These are phyloP conservation scores for Xiphophorus hellerii DNA, from an alignment of 2,113 vertebrate genomes.

Conservation along the genomic window DNA sequence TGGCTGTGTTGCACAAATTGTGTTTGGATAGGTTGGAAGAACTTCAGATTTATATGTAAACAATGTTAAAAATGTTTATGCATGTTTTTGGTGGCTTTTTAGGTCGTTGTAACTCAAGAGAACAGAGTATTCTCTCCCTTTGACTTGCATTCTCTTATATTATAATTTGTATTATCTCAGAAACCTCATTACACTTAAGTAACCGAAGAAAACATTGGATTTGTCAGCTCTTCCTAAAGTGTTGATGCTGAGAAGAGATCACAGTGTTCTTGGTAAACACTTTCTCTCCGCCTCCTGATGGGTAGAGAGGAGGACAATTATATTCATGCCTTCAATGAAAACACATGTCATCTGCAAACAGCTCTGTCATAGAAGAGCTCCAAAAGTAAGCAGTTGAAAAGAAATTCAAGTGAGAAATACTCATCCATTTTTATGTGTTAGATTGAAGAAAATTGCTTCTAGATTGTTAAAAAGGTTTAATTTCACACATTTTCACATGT, in stretches of 20 bases:
- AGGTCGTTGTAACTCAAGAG: neutral
- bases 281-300: slow-evolving; percentile 18
- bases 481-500: neutral
- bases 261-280: slow-evolving; percentile 17
- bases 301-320: slow-evolving; percentile 14
- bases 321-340: slow-evolving; percentile 23
- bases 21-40: no score
- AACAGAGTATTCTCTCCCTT: slow-evolving; percentile 26
- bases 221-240: slow-evolving; percentile 1
- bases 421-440: no score
- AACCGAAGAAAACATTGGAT: slow-evolving; percentile 18
- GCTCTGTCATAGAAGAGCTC: slow-evolving; percentile 2
- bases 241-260: slow-evolving; percentile 2
- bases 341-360: neutral
- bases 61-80: neutral
- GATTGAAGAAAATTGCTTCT: neutral
- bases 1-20: no score
- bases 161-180: slow-evolving; percentile 8
- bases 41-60: neutral
- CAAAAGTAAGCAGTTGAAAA: neutral
- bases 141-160: slow-evolving; percentile 1
- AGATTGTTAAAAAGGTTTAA: neutral
- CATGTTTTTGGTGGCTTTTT: neutral
- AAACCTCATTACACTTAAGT: slow-evolving; percentile 29
- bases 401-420: neutral